phyloP scores from a whole-genome alignment of 2,113 vertebrate genomes.

The Oreochromis niloticus region DNA sequence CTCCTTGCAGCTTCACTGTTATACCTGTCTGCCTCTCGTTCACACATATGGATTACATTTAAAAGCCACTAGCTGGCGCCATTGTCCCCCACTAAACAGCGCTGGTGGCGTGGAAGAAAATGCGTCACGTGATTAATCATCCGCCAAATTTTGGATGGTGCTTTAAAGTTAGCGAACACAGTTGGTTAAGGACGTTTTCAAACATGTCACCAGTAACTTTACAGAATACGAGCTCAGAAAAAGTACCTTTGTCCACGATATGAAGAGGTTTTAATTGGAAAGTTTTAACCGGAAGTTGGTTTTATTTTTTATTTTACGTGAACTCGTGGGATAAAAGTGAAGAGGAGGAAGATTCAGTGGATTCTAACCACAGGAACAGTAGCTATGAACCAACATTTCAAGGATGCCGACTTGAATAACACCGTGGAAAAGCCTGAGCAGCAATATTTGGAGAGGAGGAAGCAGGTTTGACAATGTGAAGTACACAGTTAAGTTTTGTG shows the following conservation, averaged over 20 bases:
- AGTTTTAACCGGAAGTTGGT: not conserved
- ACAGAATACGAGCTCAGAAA: not conserved
- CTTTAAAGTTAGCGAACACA: not conserved
- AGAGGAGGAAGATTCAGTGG: not conserved
- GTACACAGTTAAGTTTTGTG: not conserved
- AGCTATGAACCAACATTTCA: not conserved
- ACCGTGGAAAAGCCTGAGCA: slow-evolving; percentile 1
- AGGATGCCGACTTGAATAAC: not conserved
- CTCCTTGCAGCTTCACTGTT: not conserved
- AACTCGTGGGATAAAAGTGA: not conserved
- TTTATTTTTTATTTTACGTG: not conserved
- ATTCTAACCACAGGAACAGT: not conserved
- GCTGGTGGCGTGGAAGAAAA: not conserved
- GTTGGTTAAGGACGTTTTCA: not conserved
- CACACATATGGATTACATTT: not conserved
- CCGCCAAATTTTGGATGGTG: slow-evolving; percentile 11
- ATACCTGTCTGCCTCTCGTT: not conserved
- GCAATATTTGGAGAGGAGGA: slow-evolving; percentile 29
- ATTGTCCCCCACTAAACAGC: not conserved
- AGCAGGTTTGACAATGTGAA: slow-evolving; percentile 11
- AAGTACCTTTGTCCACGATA: not conserved
- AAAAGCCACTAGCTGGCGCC: not conserved
- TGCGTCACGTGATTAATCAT: not conserved
- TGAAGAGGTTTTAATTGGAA: not conserved
- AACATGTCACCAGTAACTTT: not conserved